These are phyloP conservation scores for Neoniphon sammara DNA, from an alignment of 2,797 vertebrate species.

Conservation along the genomic window DNA sequence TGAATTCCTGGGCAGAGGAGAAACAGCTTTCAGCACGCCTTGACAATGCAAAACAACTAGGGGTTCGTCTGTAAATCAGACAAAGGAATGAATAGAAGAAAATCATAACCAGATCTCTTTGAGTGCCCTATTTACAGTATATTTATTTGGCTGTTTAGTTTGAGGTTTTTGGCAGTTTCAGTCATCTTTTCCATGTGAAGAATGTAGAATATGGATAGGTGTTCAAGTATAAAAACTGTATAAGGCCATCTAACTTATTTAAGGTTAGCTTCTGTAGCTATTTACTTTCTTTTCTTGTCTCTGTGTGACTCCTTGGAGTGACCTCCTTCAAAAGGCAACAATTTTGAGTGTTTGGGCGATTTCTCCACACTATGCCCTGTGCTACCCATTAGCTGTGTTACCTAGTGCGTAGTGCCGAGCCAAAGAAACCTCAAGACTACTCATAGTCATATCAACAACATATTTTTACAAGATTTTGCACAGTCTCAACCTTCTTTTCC, in stretches of 20 bases:
- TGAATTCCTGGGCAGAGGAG: not conserved
- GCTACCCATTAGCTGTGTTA: not conserved
- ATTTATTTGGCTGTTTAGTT: conserved; percentile 37
- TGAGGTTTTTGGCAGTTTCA: not conserved
- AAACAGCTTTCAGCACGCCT: conserved; percentile 40
- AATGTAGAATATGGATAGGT: too few relatives aligned
- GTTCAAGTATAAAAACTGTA: too few relatives aligned
- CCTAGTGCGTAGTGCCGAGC: not conserved
- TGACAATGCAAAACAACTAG: conserved; percentile 23
- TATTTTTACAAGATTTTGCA: too few relatives aligned
- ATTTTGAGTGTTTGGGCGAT: not conserved
- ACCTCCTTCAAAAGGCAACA: not conserved
- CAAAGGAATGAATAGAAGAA: conserved; percentile 10
- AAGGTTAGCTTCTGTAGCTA: too few relatives aligned
- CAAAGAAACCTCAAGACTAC: not conserved
- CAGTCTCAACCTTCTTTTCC: too few relatives aligned
- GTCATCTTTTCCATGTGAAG: not conserved
- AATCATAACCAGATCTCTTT: conserved; percentile 13
- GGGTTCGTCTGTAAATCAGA: conserved; percentile 37
- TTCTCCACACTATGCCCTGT: not conserved
- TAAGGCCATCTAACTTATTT: too few relatives aligned
- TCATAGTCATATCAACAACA: not conserved
- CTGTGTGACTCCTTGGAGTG: not conserved
- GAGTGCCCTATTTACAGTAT: not conserved
- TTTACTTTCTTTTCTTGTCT: not conserved